A percentile compares a stretch with the other conserved stretches of the same genome.
Evolutionary conservation across 2,797 vertebrate genomes (phyloP).

Genomic region (Adelosebastes latens): DNA sequence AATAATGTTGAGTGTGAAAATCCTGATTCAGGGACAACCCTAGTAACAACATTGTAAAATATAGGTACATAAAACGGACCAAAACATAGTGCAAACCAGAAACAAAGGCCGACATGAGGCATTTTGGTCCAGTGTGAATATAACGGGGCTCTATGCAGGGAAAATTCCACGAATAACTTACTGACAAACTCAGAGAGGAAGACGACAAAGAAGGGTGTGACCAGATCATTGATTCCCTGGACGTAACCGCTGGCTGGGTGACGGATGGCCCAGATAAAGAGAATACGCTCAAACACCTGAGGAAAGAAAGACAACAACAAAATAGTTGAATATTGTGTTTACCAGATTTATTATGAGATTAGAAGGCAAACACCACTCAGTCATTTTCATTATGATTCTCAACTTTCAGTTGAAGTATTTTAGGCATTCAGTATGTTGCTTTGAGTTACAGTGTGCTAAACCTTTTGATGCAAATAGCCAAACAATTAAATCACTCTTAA

Average conservation of each 20-base stretch:
- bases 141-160: not conserved
- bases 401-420: not conserved
- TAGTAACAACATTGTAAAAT: not conserved
- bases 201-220: conserved; percentile 99
- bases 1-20: not conserved
- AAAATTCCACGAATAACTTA: conserved; percentile 78
- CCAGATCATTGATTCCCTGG: conserved; percentile 98
- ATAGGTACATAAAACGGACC: not conserved
- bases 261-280: conserved; percentile 99
- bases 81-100: not conserved
- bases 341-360: not conserved
- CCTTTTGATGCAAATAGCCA: not conserved
- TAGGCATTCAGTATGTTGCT: not conserved
- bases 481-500: not conserved
- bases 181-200: conserved; percentile 98
- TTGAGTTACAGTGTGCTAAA: not conserved
- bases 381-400: not conserved
- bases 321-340: not conserved
- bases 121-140: not conserved
- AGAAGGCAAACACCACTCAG: not conserved
- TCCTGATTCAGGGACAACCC: not conserved
- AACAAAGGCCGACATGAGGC: not conserved
- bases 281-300: conserved; percentile 97
- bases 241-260: conserved; percentile 99
- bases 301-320: conserved; percentile 30